These are phyloP conservation scores for Chiloscyllium punctatum DNA, from an alignment of 2,797 vertebrate genomes.

Conservation along the genomic window DNA sequence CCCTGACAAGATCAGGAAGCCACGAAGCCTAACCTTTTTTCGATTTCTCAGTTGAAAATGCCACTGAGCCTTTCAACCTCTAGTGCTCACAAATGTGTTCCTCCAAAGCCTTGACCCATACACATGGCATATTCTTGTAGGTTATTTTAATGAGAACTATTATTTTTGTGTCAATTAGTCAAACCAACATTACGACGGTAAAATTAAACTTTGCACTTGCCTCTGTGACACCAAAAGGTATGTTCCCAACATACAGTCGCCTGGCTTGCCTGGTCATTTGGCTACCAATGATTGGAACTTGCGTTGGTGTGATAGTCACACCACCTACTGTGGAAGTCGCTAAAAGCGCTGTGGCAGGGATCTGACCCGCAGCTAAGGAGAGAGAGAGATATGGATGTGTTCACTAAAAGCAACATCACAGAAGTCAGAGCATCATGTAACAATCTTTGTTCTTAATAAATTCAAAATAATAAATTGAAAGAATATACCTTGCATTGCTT, in stretches of 20 bases:
- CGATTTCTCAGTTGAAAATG: neutral
- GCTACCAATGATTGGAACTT: constrained; percentile 59
- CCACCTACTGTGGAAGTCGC: constrained; percentile 53
- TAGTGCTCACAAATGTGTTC: neutral
- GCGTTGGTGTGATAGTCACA: constrained; percentile 54
- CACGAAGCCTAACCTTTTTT: neutral
- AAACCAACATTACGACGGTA: neutral
- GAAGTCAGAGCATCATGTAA: neutral
- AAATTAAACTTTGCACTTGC: constrained; percentile 43
- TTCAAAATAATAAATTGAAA: neutral
- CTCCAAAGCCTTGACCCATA: neutral
- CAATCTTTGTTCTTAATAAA: neutral
- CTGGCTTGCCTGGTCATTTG: constrained; percentile 67
- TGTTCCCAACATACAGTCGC: constrained; percentile 66
- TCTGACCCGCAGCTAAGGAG: constrained; percentile 60
- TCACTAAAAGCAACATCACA: neutral
- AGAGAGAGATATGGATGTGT: neutral
- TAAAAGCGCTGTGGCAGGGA: constrained; percentile 60
- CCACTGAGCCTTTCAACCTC: neutral
- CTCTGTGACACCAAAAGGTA: constrained; percentile 66
- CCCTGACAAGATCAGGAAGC: neutral
- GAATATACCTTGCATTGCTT: constrained; percentile 68
- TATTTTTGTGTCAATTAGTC: neutral
- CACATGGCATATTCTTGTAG: neutral
- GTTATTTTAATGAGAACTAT: neutral